These are phyloP conservation scores for Phymatocera aterrima DNA, from an alignment of 2,888 invertebrate species.

Conservation along the genomic window DNA sequence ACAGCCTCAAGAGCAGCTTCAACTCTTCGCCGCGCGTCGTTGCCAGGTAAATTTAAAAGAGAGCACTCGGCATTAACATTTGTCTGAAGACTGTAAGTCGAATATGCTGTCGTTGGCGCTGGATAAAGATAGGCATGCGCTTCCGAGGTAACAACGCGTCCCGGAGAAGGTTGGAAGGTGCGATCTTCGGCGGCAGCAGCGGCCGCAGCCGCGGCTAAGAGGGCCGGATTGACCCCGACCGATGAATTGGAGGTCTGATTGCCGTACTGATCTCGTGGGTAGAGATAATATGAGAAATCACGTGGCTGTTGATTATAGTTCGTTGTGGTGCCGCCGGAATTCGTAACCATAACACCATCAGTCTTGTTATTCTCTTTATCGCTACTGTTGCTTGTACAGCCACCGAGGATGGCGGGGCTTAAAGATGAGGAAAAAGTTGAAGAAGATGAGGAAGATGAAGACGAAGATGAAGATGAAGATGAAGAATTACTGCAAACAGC, in stretches of 20 bases:
- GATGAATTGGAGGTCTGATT: conserved; percentile 38
- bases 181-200: conserved; percentile 70
- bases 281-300: conserved; percentile 73
- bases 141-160: conserved; percentile 57
- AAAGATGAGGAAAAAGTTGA: conserved; percentile 52
- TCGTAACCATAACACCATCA: conserved; percentile 56
- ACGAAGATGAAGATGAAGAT: conserved; percentile 56
- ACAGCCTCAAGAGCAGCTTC: conserved; percentile 80
- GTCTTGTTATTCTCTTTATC: conserved; percentile 68
- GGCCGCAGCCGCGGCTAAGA: conserved; percentile 72
- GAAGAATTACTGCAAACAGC: conserved; percentile 62
- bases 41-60: conserved; percentile 72
- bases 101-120: conserved; percentile 63
- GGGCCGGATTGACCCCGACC: conserved; percentile 63
- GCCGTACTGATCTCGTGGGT: conserved; percentile 60
- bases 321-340: conserved; percentile 36
- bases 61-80: conserved; percentile 57
- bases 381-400: conserved; percentile 66
- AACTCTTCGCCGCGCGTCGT: conserved; percentile 79
- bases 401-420: conserved; percentile 60
- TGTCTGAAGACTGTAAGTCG: conserved; percentile 64
- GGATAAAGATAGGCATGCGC: conserved; percentile 64
- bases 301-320: conserved; percentile 55
- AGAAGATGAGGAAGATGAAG: conserved; percentile 51
- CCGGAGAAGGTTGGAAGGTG: conserved; percentile 53